Base-by-base conservation (phyloP, 2,888 invertebrate genomes). In the Polydrusus tereticollis region DNA sequence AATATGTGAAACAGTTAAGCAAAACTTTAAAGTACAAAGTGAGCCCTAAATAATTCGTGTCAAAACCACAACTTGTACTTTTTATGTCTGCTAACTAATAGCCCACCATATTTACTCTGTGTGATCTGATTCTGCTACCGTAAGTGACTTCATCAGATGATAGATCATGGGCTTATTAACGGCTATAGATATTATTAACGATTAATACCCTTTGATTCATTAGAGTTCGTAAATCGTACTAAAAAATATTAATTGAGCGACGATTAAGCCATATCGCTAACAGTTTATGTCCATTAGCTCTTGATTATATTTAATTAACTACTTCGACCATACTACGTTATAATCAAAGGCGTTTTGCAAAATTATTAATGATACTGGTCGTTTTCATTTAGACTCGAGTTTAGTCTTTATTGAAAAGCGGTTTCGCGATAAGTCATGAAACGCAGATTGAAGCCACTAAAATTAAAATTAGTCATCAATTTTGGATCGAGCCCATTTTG, bases 291-390 rank as follows among this genome's bases (percentile, higher is more conserved):
- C 47, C 63, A 63, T 63, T 63, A 47, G 47, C 63, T 63, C 38
- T 26, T 43, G 55, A 65, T 65, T 52, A 55, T 38, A 65, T 65
- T 65, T 57, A 65, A 65, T 65, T 57, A 65, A 65, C 41, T 43
- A 26, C 57, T 57, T 41, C 43, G 57, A 29, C 29, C 65, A 43
- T 55, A 57, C 55, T 65, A 43, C 52, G 50, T 64, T 65, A 65
- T 57, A 41, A 65, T 55, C 65, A 65, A n/a, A 65, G 43, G 43
- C 43, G 41, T 57, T 65, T 52, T 29, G 65, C 18, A 3, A 38
- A 38, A 23, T 57, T 57, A 65, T 43, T 57, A 33, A 63, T 33
- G n/a, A n/a, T 47, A 18, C 50, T 63, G 63, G n/a, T n/a, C 26
- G 26, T 50, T 50, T 50, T 10, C 21, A 16, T 52, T 52, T 55